Conservation (phyloP, 2,888 invertebrate genomes). For the Axea sp. region DNA sequence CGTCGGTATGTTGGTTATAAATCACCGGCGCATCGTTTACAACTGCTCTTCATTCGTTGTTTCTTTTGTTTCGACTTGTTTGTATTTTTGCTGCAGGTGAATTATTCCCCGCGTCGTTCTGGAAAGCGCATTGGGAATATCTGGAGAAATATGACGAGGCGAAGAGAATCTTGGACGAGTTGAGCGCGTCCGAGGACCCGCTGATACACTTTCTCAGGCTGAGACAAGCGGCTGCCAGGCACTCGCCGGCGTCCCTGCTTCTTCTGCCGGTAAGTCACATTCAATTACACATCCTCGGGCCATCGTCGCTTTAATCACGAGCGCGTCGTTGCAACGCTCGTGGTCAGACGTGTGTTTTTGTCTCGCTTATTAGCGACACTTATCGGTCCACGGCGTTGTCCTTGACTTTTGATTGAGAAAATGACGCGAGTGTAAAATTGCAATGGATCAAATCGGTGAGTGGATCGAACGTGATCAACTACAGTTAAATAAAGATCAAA, state of each 20-base stretch:
- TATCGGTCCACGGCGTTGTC: conserved; percentile 6
- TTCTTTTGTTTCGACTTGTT: conserved; percentile 22
- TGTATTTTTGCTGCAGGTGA: conserved; percentile 76
- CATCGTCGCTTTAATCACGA: conserved; percentile 23
- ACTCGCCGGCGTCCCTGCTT: conserved; percentile 83
- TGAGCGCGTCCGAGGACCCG: conserved; percentile 84
- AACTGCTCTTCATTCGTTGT: conserved; percentile 13
- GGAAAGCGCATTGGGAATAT: conserved; percentile 85
- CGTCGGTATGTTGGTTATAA: conserved; percentile 45
- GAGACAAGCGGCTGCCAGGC: conserved; percentile 84
- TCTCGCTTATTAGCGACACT: not conserved
- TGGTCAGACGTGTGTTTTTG: conserved; percentile 29
- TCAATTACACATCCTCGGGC: conserved; percentile 43
- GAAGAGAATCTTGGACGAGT: conserved; percentile 83
- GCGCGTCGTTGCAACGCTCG: conserved; percentile 26
- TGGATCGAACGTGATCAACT: too few relatives aligned
- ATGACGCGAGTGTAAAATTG: not conserved
- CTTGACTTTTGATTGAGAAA: conserved; percentile 1
- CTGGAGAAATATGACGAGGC: conserved; percentile 83
- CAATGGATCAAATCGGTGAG: not conserved
- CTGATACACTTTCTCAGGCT: conserved; percentile 85
- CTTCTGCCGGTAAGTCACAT: conserved; percentile 85
- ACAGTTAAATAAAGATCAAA: too few relatives aligned
- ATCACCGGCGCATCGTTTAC: conserved; percentile 47
- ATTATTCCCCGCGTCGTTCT: conserved; percentile 84